These are phyloP conservation scores for Dorcus hopei DNA, from an alignment of 2,888 invertebrate species.

Conservation along the genomic window DNA sequence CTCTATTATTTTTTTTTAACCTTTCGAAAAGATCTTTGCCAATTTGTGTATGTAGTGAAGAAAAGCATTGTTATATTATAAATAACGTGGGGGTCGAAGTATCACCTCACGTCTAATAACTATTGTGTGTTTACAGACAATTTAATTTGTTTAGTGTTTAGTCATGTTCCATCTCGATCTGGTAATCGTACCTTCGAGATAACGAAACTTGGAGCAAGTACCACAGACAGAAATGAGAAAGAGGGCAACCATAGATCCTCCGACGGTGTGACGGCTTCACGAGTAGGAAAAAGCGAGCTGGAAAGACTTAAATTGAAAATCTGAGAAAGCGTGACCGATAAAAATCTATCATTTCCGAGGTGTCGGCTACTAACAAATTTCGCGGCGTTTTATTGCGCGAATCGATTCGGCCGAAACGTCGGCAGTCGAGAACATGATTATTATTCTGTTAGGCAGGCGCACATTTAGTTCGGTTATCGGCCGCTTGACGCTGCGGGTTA, in stretches of 20 bases:
- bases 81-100: no score
- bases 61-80: no score
- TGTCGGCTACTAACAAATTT: slow-evolving; percentile 21
- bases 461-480: slow-evolving; percentile 36
- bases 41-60: no score
- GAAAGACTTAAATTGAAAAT: slow-evolving; percentile 33
- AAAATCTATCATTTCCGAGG: slow-evolving; percentile 38
- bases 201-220: no score
- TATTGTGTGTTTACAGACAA: no score
- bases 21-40: no score
- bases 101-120: no score
- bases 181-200: no score
- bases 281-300: background rate
- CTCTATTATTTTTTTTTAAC: no score
- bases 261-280: background rate
- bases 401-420: slow-evolving; percentile 25
- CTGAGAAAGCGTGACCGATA: slow-evolving; percentile 35
- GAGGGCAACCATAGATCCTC: background rate
- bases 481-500: slow-evolving; percentile 30
- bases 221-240: background rate
- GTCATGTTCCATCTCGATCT: no score
- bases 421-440: slow-evolving; percentile 35
- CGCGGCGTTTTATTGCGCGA: slow-evolving; percentile 23
- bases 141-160: no score
- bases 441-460: slow-evolving; percentile 38